A percentile compares a stretch with the other conserved stretches of the same genome.
These are phyloP conservation scores for Phodopus roborovskii DNA, from an alignment of 2,113 vertebrate species.

Conservation along the genomic window DNA sequence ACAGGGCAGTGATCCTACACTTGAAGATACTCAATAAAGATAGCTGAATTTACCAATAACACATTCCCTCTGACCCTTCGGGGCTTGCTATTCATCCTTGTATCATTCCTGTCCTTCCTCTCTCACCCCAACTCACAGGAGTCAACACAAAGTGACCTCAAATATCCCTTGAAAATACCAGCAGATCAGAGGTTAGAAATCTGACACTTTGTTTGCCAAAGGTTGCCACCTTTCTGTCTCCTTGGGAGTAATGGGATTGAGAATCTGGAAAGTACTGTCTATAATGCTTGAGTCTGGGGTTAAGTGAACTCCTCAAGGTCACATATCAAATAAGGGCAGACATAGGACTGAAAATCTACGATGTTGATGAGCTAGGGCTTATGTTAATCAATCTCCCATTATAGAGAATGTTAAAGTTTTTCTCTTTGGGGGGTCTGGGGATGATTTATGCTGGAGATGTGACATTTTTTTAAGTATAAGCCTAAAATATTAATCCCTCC, in stretches of 20 bases:
- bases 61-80: constrained; percentile 13
- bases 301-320: constrained; percentile 18
- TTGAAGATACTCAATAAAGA: constrained; percentile 53
- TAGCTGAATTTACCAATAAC: constrained; percentile 27
- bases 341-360: constrained; percentile 28
- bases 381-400: background rate
- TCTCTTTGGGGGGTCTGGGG: background rate
- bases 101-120: background rate
- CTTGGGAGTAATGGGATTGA: background rate
- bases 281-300: constrained; percentile 17
- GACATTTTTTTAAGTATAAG: background rate
- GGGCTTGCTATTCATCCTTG: constrained; percentile 14
- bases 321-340: background rate
- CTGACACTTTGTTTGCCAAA: constrained; percentile 53
- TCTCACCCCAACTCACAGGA: background rate
- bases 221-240: background rate
- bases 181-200: constrained; percentile 67
- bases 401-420: background rate
- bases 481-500: constrained; percentile 21
- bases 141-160: constrained; percentile 25
- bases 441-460: constrained; percentile 16
- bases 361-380: background rate
- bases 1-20: background rate
- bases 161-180: constrained; percentile 67
- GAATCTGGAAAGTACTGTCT: constrained; percentile 35